Evolutionary conservation across 53 echinoderm and acorn worm species (phyloP), one percentile per base, ranked within the genome.

Genomic region (Glandiceps talaboti): DNA sequence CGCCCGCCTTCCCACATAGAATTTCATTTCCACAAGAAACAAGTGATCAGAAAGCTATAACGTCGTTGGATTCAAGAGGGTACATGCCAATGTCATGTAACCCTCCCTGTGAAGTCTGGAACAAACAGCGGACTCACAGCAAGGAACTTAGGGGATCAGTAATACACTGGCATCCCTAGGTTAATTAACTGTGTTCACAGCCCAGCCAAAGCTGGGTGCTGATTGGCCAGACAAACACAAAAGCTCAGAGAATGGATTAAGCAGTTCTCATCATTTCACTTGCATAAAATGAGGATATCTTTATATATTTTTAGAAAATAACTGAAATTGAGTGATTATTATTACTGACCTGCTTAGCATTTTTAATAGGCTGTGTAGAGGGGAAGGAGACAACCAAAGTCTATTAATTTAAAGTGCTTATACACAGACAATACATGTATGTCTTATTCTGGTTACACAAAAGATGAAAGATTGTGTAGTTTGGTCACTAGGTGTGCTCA

Each of bases 231-330:
- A 20, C 64, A 45, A n/a, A 12, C 64, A 45, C 28, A 86, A 80
- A 81, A 81, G 74, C 91, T 91, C 91, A 84, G 88, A 91, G 91
- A 91, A 91, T 91, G 91, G 91, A 91, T 91, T 85, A 89, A 91
- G 64, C 64, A 45, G 64, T 20, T 45, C 20, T 45, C 64, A 45
- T 45, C 64, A 45, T 45, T 45, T 45, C 64, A 45, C 64, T 45
- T 45, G 64, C 20, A 20, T 20, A 45, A 45, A 20, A 20, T 45
- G 6, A 45, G 64, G 20, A 45, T 45, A 12, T 45, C 20, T 20
- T 20, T 45, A n/a, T n/a, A n/a, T n/a, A n/a, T n/a, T n/a, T n/a
- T n/a, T n/a, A n/a, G n/a, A n/a, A n/a, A n/a, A n/a, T n/a, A n/a
- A n/a, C n/a, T n/a, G n/a, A n/a, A n/a, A n/a, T n/a, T n/a, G n/a